Conservation (phyloP, 2,797 vertebrate species). For the Pyrocephalus nanus region DNA sequence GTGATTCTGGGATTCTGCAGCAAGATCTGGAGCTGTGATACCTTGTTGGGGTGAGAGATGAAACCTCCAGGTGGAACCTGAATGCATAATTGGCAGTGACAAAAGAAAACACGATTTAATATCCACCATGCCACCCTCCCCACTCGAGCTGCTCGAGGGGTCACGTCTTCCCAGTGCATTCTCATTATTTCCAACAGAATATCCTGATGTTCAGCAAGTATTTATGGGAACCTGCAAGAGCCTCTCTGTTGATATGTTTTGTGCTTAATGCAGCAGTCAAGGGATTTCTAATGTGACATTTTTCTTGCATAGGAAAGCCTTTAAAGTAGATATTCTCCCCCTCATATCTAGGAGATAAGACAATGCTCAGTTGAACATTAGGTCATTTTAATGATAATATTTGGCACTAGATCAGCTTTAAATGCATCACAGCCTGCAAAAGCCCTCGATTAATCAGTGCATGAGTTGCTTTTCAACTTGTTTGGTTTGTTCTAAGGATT, state of each 20-base stretch:
- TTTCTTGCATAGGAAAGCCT: neutral
- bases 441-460: neutral
- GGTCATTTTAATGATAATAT: conserved; percentile 34
- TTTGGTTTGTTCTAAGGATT: conserved; percentile 45
- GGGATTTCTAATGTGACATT: neutral
- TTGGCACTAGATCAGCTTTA: conserved; percentile 43
- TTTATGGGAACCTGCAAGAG: neutral
- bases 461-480: neutral
- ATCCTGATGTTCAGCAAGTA: neutral
- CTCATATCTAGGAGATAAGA: conserved; percentile 1
- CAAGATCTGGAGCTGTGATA: neutral
- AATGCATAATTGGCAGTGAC: conserved; percentile 57
- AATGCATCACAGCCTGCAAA: conserved; percentile 13
- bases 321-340: neutral
- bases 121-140: conserved; percentile 23
- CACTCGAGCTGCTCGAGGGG: neutral
- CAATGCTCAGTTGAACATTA: conserved; percentile 35
- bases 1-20: conserved; percentile 36
- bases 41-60: conserved; percentile 49
- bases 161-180: conserved; percentile 4
- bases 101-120: conserved; percentile 60
- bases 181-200: conserved; percentile 43
- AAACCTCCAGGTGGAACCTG: conserved; percentile 23
- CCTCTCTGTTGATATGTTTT: conserved; percentile 4
- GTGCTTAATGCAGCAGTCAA: neutral